Evolutionary conservation across 1,140 invertebrate genomes (phyloP).

Genomic region (Ceratina calcarata): DNA sequence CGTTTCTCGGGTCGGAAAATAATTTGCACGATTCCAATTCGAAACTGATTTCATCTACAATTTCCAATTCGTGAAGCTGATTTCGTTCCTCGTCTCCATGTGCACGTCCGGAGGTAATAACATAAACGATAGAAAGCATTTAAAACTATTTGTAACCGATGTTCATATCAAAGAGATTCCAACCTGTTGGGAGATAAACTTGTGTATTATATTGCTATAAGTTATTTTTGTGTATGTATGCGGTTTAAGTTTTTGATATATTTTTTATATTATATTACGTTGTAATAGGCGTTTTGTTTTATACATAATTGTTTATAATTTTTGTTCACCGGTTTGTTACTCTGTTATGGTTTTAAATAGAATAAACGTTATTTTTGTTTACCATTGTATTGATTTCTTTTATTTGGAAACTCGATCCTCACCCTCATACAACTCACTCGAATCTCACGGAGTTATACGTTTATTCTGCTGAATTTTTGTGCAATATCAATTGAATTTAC

Average conservation of each 20-base stretch:
- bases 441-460: no score
- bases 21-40: background rate
- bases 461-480: background rate
- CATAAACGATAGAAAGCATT: background rate
- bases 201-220: background rate
- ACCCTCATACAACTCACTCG: no score
- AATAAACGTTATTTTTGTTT: constrained; percentile 45
- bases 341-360: background rate
- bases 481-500: constrained; percentile 17
- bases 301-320: no score
- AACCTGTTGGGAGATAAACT: constrained; percentile 16
- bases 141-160: background rate
- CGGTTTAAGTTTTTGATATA: no score
- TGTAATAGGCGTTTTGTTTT: no score
- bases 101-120: background rate
- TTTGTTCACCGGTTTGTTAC: no score
- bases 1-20: background rate
- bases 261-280: background rate
- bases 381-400: constrained; percentile 20
- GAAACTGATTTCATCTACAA: no score
- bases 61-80: background rate
- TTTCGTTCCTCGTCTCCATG: background rate
- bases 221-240: no score
- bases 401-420: background rate
- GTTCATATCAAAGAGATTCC: background rate